Evolutionary conservation across 2,888 invertebrate genomes (phyloP), one percentile per base, ranked within the genome.

Genomic region (Nomada ruficornis): DNA sequence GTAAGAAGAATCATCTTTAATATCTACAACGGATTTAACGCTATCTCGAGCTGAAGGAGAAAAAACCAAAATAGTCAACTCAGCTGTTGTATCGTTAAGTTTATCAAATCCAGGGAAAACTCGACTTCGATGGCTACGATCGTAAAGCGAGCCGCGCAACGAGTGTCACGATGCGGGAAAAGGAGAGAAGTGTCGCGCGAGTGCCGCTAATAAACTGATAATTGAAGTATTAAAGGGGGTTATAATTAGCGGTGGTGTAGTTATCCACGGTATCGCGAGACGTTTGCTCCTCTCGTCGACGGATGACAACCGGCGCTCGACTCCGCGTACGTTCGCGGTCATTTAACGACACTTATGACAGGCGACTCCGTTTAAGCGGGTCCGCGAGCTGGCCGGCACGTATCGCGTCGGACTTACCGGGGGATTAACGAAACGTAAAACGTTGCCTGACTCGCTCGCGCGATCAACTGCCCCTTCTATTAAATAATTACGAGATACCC

Each of bases 291-390:
- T 50, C 63, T 42, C 62, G 76, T 59, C 59, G 57, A 57, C 79
- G 72, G 78, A 77, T 85, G 86, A 87, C 88, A 78, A 80, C 81
- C 80, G 60, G 82, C 80, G 80, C 80, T 85, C 86, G 23, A 57
- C 70, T 57, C 47, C 29, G 11, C 52, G 79, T 63, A 77, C 73
- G 75, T 42, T 70, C 71, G 67, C 76, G 73, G 83, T 83, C 78
- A 73, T 65, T 86, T 86, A 87, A 85, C 85, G 84, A 87, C 85
- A 83, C 77, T 86, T 80, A 74, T 83, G 87, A 87, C 81, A 83
- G 74, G 65, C 73, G 64, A 72, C 78, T 77, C 63, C 57, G 57
- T 69, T 65, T 60, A 55, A 50, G 15, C 18, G 59, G 60, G 47
- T 29, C 63, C 29, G 50, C 36, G 63, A 77, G 71, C 76, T 60